Conservation (phyloP, 2,797 vertebrate species). For the Aeoliscus strigatus region DNA sequence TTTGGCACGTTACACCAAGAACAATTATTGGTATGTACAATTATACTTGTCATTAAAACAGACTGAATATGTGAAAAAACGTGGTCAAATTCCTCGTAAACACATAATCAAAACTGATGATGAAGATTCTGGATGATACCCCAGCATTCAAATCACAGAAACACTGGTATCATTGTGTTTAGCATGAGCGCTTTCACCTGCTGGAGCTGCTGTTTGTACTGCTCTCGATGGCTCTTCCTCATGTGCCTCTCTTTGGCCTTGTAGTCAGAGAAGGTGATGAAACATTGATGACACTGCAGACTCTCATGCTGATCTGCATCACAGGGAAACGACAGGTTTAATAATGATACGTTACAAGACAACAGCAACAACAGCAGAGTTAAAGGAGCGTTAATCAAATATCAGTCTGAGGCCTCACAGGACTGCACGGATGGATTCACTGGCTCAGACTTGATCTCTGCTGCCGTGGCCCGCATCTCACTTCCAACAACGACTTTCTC, state of each 20-base stretch:
- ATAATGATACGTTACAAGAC: too few species aligned
- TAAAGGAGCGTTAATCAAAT: too few species aligned
- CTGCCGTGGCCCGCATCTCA: conserved; percentile 30
- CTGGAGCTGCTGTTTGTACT: conserved; percentile 71
- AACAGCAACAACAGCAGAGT: too few species aligned
- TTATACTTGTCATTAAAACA: too few species aligned
- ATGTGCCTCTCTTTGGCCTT: conserved; percentile 81
- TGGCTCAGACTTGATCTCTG: conserved; percentile 46
- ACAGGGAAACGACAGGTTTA: conserved; percentile 10
- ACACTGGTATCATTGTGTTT: too few species aligned
- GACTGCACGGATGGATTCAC: conserved; percentile 31
- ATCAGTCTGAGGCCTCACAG: conserved; percentile 44
- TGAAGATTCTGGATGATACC: too few species aligned
- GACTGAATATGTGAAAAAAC: too few species aligned
- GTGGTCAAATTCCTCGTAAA: too few species aligned
- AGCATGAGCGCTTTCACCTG: conserved; percentile 40
- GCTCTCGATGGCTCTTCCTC: conserved; percentile 78
- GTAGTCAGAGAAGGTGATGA: conserved; percentile 77
- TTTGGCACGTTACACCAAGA: too few species aligned
- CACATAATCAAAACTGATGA: too few species aligned
- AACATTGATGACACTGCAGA: conserved; percentile 79
- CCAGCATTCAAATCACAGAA: too few species aligned
- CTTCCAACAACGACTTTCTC: conserved; percentile 59
- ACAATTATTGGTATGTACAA: too few species aligned
- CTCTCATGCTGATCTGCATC: conserved; percentile 72